Percentiles rank a stretch among this genome's conserved stretches.
Conservation (phyloP, 2,113 vertebrate species). For the Ictalurus punctatus region DNA sequence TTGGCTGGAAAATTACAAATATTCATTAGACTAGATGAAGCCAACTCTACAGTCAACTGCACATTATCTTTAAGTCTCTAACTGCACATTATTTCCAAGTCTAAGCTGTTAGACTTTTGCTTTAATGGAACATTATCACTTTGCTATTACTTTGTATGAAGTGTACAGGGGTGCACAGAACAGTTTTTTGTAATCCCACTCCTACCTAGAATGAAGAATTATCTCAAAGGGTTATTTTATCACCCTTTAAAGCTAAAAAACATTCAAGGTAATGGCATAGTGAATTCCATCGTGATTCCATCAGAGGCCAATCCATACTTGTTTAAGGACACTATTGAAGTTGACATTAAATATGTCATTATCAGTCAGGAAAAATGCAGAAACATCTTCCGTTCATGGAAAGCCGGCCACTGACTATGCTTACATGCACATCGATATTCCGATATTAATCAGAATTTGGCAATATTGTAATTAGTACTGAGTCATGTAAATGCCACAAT, state of each 20-base stretch:
- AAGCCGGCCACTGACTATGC: not conserved
- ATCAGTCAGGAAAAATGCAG: not conserved
- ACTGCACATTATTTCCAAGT: not conserved
- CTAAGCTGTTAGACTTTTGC: not conserved
- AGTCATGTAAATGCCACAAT: too few species aligned
- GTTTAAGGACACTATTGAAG: not conserved
- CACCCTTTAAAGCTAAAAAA: not conserved
- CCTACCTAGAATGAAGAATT: not conserved
- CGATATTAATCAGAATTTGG: too few species aligned
- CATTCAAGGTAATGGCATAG: not conserved
- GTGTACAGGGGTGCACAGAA: not conserved
- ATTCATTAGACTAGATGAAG: not conserved
- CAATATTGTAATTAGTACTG: too few species aligned
- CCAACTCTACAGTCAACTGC: not conserved
- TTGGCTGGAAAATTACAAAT: not conserved
- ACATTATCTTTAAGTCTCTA: not conserved
- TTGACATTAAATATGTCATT: not conserved
- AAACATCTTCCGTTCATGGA: not conserved
- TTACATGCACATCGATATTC: too few species aligned
- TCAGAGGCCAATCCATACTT: not conserved
- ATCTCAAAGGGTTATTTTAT: not conserved
- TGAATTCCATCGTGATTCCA: not conserved
- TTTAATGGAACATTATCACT: not conserved
- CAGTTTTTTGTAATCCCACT: not conserved
- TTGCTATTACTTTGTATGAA: not conserved